phyloP scores from a whole-genome alignment of 2,113 vertebrate genomes.

The Daubentonia madagascariensis region DNA sequence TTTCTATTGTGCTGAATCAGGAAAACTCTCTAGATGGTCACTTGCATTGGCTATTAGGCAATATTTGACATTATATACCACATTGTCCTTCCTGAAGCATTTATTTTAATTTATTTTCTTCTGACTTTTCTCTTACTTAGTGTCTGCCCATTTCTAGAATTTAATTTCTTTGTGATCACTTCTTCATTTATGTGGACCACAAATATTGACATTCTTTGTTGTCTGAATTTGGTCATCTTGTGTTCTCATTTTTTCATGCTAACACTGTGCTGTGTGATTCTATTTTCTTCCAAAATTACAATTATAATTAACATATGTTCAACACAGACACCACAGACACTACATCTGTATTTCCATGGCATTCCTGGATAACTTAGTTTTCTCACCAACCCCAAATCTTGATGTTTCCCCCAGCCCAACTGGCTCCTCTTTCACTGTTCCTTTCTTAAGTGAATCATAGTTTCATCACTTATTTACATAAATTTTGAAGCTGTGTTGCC shows the following conservation, averaged over 20 bases:
- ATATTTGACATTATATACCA: background rate
- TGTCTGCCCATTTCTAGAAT: background rate
- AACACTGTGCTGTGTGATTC: too few species aligned
- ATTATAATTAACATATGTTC: background rate
- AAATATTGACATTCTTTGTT: background rate
- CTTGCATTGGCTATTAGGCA: background rate
- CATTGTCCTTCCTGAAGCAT: background rate
- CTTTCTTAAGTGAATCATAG: background rate
- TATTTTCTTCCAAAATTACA: background rate
- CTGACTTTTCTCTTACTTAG: background rate
- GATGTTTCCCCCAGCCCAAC: background rate
- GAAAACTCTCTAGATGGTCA: background rate
- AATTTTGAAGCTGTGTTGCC: background rate
- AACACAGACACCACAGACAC: background rate
- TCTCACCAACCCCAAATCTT: background rate
- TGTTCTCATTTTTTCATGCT: background rate
- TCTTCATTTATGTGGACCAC: background rate
- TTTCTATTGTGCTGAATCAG: background rate
- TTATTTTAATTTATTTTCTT: background rate
- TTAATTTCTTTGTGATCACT: background rate
- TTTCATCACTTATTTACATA: background rate
- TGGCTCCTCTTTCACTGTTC: background rate
- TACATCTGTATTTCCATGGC: background rate
- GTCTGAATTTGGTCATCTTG: background rate
- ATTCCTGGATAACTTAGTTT: background rate